Conservation (phyloP, 2,113 vertebrate species). For the Diadophis punctatus region DNA sequence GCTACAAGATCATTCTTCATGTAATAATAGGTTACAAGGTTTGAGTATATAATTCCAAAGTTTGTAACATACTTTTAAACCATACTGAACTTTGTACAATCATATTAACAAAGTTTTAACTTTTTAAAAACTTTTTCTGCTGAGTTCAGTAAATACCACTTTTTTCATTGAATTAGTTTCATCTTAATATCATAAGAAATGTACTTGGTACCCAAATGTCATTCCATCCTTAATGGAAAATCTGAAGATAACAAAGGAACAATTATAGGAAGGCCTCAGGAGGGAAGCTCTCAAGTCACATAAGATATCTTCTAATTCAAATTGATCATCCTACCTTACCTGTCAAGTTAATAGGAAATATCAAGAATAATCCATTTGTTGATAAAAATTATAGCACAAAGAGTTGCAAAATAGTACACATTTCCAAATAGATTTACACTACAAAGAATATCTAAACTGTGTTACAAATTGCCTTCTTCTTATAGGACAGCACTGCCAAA, state of each 20-base stretch:
- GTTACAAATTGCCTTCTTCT: slow-evolving; percentile 55
- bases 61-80: not conserved
- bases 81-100: not conserved
- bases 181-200: not conserved
- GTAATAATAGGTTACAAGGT: not conserved
- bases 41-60: not conserved
- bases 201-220: not conserved
- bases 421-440: slow-evolving; percentile 2
- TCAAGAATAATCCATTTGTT: not conserved
- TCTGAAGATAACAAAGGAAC: not conserved
- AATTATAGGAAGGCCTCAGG: not conserved
- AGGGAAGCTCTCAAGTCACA: not conserved
- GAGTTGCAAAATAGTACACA: not conserved
- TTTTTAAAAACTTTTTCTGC: not conserved
- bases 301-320: not conserved
- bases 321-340: not conserved
- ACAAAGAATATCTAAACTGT: slow-evolving; percentile 36
- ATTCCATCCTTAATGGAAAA: not conserved
- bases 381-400: not conserved
- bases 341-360: not conserved
- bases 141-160: not conserved
- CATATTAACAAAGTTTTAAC: not conserved
- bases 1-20: not conserved
- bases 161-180: not conserved
- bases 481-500: slow-evolving; percentile 40